These are phyloP conservation scores for Oxyteleia sp. DNA, from an alignment of 2,888 invertebrate genomes.

Conservation along the genomic window DNA sequence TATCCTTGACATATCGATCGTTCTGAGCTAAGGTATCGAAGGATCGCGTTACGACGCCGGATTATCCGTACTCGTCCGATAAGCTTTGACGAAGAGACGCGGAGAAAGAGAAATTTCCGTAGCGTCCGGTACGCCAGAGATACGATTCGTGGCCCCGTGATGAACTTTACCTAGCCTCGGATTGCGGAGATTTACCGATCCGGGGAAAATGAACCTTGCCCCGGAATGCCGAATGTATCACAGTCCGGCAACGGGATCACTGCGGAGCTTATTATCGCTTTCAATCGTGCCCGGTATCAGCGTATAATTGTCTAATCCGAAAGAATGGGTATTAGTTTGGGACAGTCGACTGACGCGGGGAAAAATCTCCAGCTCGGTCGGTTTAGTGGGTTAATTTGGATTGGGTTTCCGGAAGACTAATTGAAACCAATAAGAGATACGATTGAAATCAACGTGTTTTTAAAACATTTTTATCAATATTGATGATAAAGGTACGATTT, in stretches of 20 bases:
- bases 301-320: conserved; percentile 57
- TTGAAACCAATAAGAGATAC: neutral
- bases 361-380: conserved; percentile 12
- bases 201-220: conserved; percentile 53
- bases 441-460: too few relatives aligned
- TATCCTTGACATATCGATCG: conserved; percentile 71
- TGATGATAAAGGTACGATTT: too few relatives aligned
- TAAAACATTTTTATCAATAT: too few relatives aligned
- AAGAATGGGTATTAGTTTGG: conserved; percentile 35
- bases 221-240: conserved; percentile 50
- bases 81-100: conserved; percentile 71
- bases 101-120: conserved; percentile 69
- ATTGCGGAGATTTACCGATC: conserved; percentile 61
- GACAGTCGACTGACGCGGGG: conserved; percentile 5
- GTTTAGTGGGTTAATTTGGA: conserved; percentile 43
- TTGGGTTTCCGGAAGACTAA: conserved; percentile 11
- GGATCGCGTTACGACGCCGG: conserved; percentile 76
- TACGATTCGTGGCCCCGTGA: conserved; percentile 59
- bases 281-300: conserved; percentile 46
- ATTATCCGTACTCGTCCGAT: conserved; percentile 73
- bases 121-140: conserved; percentile 43
- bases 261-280: conserved; percentile 38
- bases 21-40: conserved; percentile 73
- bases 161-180: conserved; percentile 51
- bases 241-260: conserved; percentile 39